phyloP scores from a whole-genome alignment of 2,113 vertebrate genomes.

The Podocnemis expansa region DNA sequence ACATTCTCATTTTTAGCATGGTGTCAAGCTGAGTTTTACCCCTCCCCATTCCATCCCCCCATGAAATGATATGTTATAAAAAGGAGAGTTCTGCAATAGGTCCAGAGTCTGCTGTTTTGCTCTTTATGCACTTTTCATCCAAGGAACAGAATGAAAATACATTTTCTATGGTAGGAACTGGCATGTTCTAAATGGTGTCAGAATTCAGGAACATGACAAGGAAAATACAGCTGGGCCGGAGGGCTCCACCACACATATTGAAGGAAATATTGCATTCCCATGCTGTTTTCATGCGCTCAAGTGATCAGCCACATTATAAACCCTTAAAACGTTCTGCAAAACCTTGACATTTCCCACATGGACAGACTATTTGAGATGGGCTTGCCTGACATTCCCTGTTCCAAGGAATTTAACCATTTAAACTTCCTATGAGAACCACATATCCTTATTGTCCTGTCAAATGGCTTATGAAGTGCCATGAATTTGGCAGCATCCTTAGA shows the following conservation, averaged over 20 bases:
- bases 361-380: slow-evolving; percentile 55
- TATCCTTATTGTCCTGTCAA: background rate
- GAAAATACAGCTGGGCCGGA: slow-evolving; percentile 77
- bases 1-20: slow-evolving; percentile 33
- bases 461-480: background rate
- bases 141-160: slow-evolving; percentile 63
- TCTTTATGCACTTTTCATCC: slow-evolving; percentile 52
- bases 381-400: slow-evolving; percentile 64
- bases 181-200: slow-evolving; percentile 71
- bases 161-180: slow-evolving; percentile 69
- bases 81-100: slow-evolving; percentile 27
- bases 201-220: slow-evolving; percentile 78
- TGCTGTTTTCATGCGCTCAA: slow-evolving; percentile 74
- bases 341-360: slow-evolving; percentile 75
- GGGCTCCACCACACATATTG: slow-evolving; percentile 74
- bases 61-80: slow-evolving; percentile 34
- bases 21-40: slow-evolving; percentile 46
- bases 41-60: background rate
- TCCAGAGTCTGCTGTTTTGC: slow-evolving; percentile 26
- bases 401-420: slow-evolving; percentile 68
- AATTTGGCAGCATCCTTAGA: slow-evolving; percentile 31
- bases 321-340: slow-evolving; percentile 64
- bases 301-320: slow-evolving; percentile 75
- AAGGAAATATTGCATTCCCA: slow-evolving; percentile 78
- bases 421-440: background rate